Evolutionary conservation across 1,140 invertebrate genomes (phyloP).

Genomic region (Notospermus geniculatus): DNA sequence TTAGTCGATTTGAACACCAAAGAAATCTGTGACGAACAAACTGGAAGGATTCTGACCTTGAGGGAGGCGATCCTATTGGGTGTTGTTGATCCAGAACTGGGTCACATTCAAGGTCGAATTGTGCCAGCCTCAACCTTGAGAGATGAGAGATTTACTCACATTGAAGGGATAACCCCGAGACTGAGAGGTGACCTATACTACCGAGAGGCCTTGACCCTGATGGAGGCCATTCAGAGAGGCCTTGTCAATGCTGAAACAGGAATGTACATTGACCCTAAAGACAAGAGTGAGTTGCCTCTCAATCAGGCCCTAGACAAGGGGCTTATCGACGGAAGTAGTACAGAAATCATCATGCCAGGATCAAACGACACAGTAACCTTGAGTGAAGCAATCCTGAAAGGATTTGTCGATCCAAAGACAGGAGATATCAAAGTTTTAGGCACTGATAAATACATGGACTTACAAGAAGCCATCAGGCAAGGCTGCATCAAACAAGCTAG

Average conservation of each 20-base stretch:
- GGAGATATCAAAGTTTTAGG: not conserved
- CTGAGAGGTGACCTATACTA: constrained; percentile 3
- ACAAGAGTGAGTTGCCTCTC: constrained; percentile 63
- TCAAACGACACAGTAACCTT: not conserved
- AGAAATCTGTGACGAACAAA: constrained; percentile 11
- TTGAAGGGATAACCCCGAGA: not conserved
- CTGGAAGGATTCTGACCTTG: not conserved
- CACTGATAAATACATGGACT: not conserved
- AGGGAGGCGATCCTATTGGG: constrained; percentile 7
- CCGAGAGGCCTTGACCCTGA: constrained; percentile 63
- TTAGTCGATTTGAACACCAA: not conserved
- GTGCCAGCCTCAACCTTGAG: not conserved
- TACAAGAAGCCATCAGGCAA: constrained; percentile 1
- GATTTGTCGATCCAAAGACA: not conserved
- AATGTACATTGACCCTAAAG: constrained; percentile 72
- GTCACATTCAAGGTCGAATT: constrained; percentile 10
- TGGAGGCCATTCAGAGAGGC: constrained; percentile 73
- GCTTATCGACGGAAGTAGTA: constrained; percentile 2
- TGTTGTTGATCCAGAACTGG: constrained; percentile 8
- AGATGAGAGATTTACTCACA: not conserved
- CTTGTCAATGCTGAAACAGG: constrained; percentile 73
- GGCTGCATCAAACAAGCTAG: constrained; percentile 3
- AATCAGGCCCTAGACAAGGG: not conserved
- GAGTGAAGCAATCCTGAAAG: not conserved
- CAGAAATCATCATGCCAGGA: constrained; percentile 6